A percentile compares a stretch with the other conserved stretches of the same genome.
Conservation (phyloP, 2,113 vertebrate genomes). For the Cyanoramphus novaezelandiae region DNA sequence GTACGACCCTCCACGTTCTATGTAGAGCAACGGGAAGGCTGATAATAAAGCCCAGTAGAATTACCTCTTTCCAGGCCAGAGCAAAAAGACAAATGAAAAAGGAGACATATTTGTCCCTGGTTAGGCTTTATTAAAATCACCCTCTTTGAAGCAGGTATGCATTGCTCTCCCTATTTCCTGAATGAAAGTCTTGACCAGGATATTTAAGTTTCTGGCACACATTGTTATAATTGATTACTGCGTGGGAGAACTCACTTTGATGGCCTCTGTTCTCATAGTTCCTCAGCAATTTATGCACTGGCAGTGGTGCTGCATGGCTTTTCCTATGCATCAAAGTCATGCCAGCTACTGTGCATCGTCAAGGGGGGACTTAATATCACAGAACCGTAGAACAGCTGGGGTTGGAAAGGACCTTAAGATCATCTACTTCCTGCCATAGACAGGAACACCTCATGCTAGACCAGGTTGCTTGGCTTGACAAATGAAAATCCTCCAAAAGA, state of each 20-base stretch:
- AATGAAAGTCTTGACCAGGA: not conserved
- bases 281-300: not conserved
- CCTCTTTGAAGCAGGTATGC: not conserved
- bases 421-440: not conserved
- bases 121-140: not conserved
- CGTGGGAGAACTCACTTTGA: not conserved
- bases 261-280: not conserved
- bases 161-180: not conserved
- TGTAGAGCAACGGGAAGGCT: not conserved
- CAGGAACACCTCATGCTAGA: not conserved
- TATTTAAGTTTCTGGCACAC: not conserved
- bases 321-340: not conserved
- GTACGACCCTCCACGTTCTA: slow-evolving; percentile 41
- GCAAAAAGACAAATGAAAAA: not conserved
- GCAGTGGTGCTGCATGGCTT: not conserved
- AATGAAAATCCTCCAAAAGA: not conserved
- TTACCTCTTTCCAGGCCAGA: not conserved
- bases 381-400: not conserved
- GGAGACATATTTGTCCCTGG: not conserved
- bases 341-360: not conserved
- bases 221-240: not conserved
- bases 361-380: not conserved
- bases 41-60: not conserved
- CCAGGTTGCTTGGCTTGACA: not conserved
- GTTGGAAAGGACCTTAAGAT: not conserved